These are phyloP conservation scores for Zosterops pallidus DNA, from an alignment of 2,113 vertebrate genomes.

Conservation along the genomic window DNA sequence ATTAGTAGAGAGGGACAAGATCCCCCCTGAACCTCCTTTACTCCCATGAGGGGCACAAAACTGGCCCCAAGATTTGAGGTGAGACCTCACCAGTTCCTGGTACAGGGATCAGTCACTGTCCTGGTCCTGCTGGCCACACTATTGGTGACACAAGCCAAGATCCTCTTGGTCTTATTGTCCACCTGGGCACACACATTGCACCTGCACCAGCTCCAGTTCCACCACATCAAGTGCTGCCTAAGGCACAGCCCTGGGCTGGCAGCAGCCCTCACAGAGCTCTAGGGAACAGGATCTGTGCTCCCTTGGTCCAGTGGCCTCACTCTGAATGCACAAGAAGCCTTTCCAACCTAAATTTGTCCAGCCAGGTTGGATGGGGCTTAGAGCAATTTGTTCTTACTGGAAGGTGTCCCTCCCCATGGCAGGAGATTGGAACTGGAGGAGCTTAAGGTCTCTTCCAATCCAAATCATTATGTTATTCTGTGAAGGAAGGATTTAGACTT, in stretches of 20 bases:
- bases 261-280: not conserved
- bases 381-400: not conserved
- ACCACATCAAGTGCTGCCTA: not conserved
- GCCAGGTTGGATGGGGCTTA: not conserved
- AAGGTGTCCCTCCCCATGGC: not conserved
- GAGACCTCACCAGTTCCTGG: rapidly evolving
- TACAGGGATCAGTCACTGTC: not conserved
- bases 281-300: not conserved
- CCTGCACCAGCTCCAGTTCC: not conserved
- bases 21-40: not conserved
- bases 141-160: not conserved
- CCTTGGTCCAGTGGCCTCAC: not conserved
- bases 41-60: not conserved
- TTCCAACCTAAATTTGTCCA: not conserved
- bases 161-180: not conserved
- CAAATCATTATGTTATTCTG: not conserved
- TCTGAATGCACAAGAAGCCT: not conserved
- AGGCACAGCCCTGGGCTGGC: not conserved
- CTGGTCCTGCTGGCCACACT: not conserved
- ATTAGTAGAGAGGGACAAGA: not conserved
- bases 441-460: not conserved
- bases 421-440: not conserved
- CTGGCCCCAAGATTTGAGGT: not conserved
- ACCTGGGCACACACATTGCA: not conserved
- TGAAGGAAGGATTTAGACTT: not conserved